Percentiles rank a stretch among this genome's conserved stretches.
These are phyloP conservation scores for Elysia chlorotica DNA, from an alignment of 1,140 invertebrate genomes.

Conservation along the genomic window DNA sequence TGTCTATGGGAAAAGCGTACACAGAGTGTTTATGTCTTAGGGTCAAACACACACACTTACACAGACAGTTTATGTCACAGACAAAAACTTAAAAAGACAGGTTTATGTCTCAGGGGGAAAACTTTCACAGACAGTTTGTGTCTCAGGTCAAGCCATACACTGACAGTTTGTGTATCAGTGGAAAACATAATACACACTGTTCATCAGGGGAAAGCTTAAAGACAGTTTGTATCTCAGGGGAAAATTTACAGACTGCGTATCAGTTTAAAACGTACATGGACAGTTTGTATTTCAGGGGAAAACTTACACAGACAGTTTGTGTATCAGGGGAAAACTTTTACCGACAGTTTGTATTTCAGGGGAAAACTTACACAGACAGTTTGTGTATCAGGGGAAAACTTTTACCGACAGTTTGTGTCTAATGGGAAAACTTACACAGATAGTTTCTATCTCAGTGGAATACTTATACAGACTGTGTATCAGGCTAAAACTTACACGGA, in stretches of 20 bases:
- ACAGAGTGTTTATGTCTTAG: neutral
- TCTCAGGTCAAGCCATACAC: too few relatives aligned
- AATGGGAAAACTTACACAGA: too few relatives aligned
- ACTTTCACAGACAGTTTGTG: neutral
- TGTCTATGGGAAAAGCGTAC: neutral
- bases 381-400: too few relatives aligned
- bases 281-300: neutral
- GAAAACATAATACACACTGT: neutral
- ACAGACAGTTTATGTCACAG: neutral
- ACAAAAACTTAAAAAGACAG: neutral
- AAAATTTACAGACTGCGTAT: neutral
- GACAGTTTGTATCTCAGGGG: neutral
- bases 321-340: neutral
- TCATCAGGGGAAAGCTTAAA: neutral
- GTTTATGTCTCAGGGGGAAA: neutral
- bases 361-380: too few relatives aligned
- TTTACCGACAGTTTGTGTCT: too few relatives aligned
- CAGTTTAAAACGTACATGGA: neutral
- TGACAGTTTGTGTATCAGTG: too few relatives aligned
- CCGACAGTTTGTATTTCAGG: neutral
- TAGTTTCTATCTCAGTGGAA: too few relatives aligned
- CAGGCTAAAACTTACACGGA: too few relatives aligned
- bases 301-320: too few relatives aligned
- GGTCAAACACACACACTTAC: too few relatives aligned
- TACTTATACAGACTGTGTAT: too few relatives aligned